These are phyloP conservation scores for Petrophora chlorosata DNA, from an alignment of 2,888 invertebrate species.

Conservation along the genomic window DNA sequence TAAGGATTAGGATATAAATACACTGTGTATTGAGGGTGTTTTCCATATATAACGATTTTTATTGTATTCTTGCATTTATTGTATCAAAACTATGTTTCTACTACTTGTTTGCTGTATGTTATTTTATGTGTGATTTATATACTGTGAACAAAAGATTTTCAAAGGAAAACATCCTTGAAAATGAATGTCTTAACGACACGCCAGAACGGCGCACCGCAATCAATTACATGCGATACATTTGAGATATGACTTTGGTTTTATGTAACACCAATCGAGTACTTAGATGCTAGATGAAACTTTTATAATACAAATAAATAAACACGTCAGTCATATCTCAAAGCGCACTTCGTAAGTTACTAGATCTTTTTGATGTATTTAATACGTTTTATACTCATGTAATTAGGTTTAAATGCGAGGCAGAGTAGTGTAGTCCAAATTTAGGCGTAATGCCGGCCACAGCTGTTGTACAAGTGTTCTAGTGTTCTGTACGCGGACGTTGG, in stretches of 20 bases:
- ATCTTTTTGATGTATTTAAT: conserved; percentile 79
- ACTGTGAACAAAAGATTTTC: conserved; percentile 34
- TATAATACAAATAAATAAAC: too few relatives aligned
- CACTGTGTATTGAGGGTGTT: conserved; percentile 48
- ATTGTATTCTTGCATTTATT: conserved; percentile 32
- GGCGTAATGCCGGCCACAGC: conserved; percentile 5
- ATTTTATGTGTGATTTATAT: conserved; percentile 27
- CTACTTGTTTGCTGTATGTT: conserved; percentile 7
- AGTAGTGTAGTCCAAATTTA: conserved; percentile 32
- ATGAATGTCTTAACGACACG: conserved; percentile 21
- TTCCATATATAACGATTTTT: conserved; percentile 38
- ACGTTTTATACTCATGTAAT: conserved; percentile 79
- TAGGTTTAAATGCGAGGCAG: conserved; percentile 65
- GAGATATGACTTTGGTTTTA: conserved; percentile 59
- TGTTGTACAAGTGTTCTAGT: conserved; percentile 16
- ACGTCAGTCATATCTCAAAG: conserved; percentile 56
- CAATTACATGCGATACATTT: conserved; percentile 61
- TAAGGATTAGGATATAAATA: conserved; percentile 52
- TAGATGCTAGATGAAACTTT: too few relatives aligned
- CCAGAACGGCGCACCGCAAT: conserved; percentile 47
- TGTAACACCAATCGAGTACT: too few relatives aligned
- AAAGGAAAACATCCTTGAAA: conserved; percentile 53
- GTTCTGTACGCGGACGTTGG: conserved; percentile 5
- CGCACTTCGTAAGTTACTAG: conserved; percentile 58
- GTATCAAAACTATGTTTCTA: conserved; percentile 3